These are phyloP conservation scores for Plotosus lineatus DNA, from an alignment of 2,113 vertebrate genomes.

Conservation along the genomic window DNA sequence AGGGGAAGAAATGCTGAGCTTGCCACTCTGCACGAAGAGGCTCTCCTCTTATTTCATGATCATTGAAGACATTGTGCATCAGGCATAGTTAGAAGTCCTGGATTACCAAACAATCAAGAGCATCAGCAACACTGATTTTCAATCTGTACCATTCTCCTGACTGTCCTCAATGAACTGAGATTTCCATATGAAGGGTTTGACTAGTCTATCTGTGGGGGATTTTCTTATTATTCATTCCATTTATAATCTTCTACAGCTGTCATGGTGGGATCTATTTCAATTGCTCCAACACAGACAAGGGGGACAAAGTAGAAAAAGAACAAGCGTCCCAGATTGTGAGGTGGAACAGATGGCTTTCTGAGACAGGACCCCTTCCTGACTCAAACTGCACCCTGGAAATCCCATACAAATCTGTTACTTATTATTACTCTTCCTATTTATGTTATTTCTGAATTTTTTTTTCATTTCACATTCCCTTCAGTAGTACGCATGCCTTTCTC, in stretches of 20 bases:
- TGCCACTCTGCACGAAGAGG: slow-evolving; percentile 6
- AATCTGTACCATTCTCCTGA: neutral
- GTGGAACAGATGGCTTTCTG: slow-evolving; percentile 66
- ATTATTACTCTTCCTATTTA: slow-evolving; percentile 58
- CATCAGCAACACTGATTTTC: slow-evolving; percentile 11
- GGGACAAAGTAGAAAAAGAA: neutral
- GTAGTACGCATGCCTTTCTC: slow-evolving; percentile 36
- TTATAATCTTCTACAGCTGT: slow-evolving; percentile 70
- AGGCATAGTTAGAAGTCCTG: neutral
- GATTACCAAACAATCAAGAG: neutral
- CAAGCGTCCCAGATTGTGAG: slow-evolving; percentile 38
- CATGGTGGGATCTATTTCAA: slow-evolving; percentile 67
- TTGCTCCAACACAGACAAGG: slow-evolving; percentile 55
- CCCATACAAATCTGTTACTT: slow-evolving; percentile 46
- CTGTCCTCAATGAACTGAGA: slow-evolving; percentile 5
- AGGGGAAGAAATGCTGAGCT: slow-evolving; percentile 48
- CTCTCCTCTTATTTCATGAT: slow-evolving; percentile 16
- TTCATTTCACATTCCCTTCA: slow-evolving; percentile 58
- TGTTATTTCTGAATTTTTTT: slow-evolving; percentile 43
- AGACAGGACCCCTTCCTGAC: slow-evolving; percentile 30
- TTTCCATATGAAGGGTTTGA: slow-evolving; percentile 36
- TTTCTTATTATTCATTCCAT: slow-evolving; percentile 63
- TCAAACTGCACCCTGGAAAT: slow-evolving; percentile 7
- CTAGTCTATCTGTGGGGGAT: slow-evolving; percentile 23
- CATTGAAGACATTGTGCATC: slow-evolving; percentile 20